A percentile compares a stretch with the other conserved stretches of the same genome.
Evolutionary conservation across 2,113 vertebrate genomes (phyloP).

Genomic region (Larimichthys crocea): DNA sequence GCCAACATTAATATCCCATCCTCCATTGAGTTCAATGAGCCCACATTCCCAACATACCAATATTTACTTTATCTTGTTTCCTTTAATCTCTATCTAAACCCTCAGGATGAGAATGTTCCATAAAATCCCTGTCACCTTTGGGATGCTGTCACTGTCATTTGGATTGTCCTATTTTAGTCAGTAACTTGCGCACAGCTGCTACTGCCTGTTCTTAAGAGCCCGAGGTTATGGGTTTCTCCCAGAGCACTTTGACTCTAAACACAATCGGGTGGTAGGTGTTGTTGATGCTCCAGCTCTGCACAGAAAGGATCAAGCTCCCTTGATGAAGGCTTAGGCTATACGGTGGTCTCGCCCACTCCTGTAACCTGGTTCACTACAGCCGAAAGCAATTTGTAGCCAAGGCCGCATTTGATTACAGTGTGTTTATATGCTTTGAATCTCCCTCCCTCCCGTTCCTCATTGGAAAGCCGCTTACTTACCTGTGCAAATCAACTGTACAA

Average conservation of each 20-base stretch:
- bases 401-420: constrained; percentile 67
- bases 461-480: constrained; percentile 71
- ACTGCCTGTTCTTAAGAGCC: constrained; percentile 31
- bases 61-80: constrained; percentile 45
- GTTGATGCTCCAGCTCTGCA: constrained; percentile 59
- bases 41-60: constrained; percentile 30
- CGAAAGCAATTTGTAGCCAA: constrained; percentile 71
- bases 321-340: constrained; percentile 61
- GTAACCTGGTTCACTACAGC: constrained; percentile 69
- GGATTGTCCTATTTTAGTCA: constrained; percentile 46
- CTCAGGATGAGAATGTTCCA: constrained; percentile 30
- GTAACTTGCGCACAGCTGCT: constrained; percentile 39
- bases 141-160: constrained; percentile 33
- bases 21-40: constrained; percentile 21
- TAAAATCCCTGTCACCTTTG: constrained; percentile 44
- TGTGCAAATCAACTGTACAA: constrained; percentile 59
- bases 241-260: constrained; percentile 52
- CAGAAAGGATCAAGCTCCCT: constrained; percentile 68
- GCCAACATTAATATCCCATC: constrained; percentile 34
- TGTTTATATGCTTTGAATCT: constrained; percentile 73
- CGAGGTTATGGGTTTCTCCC: constrained; percentile 36
- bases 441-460: constrained; percentile 49
- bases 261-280: constrained; percentile 30
- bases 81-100: constrained; percentile 49
- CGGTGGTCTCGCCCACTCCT: constrained; percentile 51